Evolutionary conservation across 2,797 vertebrate genomes (phyloP).

Genomic region (Rhinoraja longicauda): DNA sequence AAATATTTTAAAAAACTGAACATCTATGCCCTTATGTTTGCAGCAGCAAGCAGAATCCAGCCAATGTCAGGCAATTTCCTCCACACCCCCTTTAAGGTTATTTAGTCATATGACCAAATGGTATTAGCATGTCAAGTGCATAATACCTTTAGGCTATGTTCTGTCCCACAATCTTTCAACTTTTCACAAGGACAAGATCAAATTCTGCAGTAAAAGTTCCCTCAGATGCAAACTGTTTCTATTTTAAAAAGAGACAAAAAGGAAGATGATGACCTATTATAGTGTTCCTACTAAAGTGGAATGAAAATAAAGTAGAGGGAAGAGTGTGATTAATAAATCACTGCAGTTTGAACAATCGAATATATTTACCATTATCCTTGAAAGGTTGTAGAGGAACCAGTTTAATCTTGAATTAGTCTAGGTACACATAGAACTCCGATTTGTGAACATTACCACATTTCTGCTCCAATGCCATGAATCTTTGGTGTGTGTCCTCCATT

Average conservation of each 20-base stretch:
- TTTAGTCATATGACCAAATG: slow-evolving; percentile 25
- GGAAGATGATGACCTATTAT: background rate
- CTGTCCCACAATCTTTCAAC: background rate
- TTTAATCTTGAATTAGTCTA: background rate
- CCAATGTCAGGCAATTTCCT: background rate
- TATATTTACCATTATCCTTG: background rate
- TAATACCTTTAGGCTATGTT: background rate
- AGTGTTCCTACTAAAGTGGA: background rate
- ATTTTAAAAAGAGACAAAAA: background rate
- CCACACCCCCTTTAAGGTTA: slow-evolving; percentile 14
- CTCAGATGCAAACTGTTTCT: background rate
- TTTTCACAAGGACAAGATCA: background rate
- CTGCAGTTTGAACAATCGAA: background rate
- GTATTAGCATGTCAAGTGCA: background rate
- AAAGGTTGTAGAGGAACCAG: background rate
- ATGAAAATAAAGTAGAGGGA: background rate
- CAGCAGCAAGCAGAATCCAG: background rate
- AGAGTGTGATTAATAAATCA: background rate
- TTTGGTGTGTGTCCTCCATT: too few relatives aligned
- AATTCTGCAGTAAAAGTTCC: background rate
- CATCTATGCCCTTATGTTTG: background rate
- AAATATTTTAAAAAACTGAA: background rate
- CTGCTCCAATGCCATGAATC: too few relatives aligned
- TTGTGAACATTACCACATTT: too few relatives aligned
- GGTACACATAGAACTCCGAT: too few relatives aligned